Evolutionary conservation across 2,113 vertebrate species (phyloP), one percentile per base, ranked within the genome.

Genomic region (Vicugna pacos): DNA sequence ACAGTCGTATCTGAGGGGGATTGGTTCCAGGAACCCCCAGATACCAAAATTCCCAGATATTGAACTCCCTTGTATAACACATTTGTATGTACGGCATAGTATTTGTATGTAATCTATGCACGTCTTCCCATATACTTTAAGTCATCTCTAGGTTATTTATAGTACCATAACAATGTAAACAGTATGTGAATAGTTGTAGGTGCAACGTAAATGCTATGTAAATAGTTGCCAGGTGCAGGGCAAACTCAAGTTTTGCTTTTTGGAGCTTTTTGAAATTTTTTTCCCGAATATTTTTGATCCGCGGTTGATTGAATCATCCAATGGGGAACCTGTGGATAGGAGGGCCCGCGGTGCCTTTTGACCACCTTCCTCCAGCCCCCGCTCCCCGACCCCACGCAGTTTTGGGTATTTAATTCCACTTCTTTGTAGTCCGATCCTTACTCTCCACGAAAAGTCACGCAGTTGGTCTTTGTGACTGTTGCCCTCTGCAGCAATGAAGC

Each of bases 401-500:
- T 86, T 84, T 24, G 24, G 38, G 32, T 48, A 56, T 84, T 72
- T 35, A 79, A 60, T 81, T 65, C 58, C 62, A 73, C 22, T 32
- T 65, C 76, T 89, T 62, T 42, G 38, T 84, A 76, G 65, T 77
- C 81, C 54, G 26, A 80, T 60, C 17, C 62, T 94, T 80, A 35
- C 32, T 94, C 76, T 85, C 26, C 42, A 56, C 12, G 72, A 82
- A 91, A 81, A 67, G 42, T 32, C 70, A 79, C 89, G 38, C 22
- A 65, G 12, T 54, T 75, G 79, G 79, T 24, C 83, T 91, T 89
- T 93, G 46, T 92, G 50, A 79, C 32, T 73, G 11, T 96, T 84
- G 54, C 54, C 42, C 75, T 83, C 48, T 3, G 50, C 97, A 99
- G 99, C 56, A 97, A 97, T 14, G 99, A 99, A 46, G 99, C 99